Evolutionary conservation across 2,113 vertebrate species (phyloP).

Genomic region (Meleagris gallopavo): DNA sequence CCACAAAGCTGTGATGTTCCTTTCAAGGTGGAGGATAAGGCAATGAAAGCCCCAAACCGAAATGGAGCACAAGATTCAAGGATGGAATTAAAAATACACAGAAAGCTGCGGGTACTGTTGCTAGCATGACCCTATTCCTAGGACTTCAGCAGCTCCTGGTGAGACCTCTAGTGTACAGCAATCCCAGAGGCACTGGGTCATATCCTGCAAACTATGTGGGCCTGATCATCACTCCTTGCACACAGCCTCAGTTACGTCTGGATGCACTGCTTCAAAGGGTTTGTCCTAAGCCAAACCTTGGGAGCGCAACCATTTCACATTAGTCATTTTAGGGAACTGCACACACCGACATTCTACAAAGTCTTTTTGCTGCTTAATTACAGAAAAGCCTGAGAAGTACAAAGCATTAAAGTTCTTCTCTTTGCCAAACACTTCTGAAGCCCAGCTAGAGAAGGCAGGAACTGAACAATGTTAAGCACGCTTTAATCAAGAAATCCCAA

Average conservation of each 20-base stretch:
- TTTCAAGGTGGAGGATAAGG: background rate
- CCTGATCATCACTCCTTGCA: background rate
- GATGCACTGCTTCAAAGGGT: conserved; percentile 25
- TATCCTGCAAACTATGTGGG: background rate
- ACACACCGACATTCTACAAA: background rate
- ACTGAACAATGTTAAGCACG: background rate
- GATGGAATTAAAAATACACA: too few species aligned
- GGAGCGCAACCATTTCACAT: conserved; percentile 42
- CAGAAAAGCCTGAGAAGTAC: background rate
- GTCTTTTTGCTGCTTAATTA: background rate
- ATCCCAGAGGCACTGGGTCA: conserved; percentile 21
- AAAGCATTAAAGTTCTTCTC: background rate
- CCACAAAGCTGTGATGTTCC: background rate
- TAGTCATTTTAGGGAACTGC: conserved; percentile 9
- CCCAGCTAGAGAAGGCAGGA: background rate
- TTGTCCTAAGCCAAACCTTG: conserved; percentile 42
- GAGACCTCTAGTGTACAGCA: background rate
- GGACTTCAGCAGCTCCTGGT: background rate
- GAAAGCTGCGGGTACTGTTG: background rate
- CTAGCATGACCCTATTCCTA: background rate
- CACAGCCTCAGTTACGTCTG: conserved; percentile 25
- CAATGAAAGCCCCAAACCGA: background rate
- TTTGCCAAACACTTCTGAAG: background rate
- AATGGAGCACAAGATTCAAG: background rate
- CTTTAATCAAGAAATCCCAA: conserved; percentile 21